Evolutionary conservation across 2,113 vertebrate species (phyloP).

Genomic region (Hippolais icterina): DNA sequence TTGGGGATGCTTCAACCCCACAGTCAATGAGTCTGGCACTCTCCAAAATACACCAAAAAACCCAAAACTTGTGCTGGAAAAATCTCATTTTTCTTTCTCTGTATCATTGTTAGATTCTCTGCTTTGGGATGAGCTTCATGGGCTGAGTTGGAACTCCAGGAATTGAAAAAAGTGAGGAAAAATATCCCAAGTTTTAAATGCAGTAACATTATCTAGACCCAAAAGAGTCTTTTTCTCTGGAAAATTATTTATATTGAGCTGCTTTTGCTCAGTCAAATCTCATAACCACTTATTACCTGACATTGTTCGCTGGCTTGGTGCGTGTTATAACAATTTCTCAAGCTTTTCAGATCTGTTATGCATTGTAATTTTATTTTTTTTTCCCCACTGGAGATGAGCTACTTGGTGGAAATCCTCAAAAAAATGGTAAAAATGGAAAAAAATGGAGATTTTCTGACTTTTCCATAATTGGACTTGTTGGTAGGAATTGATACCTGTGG

Average conservation of each 20-base stretch:
- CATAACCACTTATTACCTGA: background rate
- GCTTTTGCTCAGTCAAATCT: background rate
- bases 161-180: background rate
- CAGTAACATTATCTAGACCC: too few relatives aligned
- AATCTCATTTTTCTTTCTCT: background rate
- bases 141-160: background rate
- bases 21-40: fast-evolving
- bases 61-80: background rate
- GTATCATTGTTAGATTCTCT: fast-evolving
- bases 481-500: fast-evolving
- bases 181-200: background rate
- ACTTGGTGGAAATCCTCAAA: background rate
- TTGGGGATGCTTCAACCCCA: background rate
- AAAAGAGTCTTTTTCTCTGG: background rate
- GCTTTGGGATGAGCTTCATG: background rate
- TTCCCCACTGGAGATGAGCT: background rate
- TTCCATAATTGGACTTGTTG: fast-evolving
- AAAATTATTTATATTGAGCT: background rate
- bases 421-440: background rate
- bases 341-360: background rate
- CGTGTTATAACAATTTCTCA: fast-evolving
- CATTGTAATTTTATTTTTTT: background rate
- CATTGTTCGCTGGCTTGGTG: fast-evolving
- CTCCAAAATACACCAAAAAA: background rate
- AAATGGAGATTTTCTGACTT: background rate